Base-by-base conservation (phyloP, 2,888 invertebrate genomes). In the Drosophila birchii region DNA sequence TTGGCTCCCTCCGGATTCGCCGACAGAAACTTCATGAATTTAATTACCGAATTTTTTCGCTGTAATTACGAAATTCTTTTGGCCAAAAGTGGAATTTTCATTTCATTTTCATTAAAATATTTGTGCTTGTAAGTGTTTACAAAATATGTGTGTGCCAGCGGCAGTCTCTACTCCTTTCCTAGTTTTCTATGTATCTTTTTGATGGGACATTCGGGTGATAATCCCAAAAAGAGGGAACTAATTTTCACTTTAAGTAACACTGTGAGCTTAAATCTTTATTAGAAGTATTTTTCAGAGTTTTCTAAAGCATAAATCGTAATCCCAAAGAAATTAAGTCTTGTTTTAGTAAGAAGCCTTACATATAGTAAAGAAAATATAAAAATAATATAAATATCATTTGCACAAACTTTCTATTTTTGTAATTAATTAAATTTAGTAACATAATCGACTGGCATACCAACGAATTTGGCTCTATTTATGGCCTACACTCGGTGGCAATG, bases 51-150 rank as follows among this genome's bases (percentile, higher is more conserved):
- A 86, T 86, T 86, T 88, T 88, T 86, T 76, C 81, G 88, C 81
- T 88, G 88, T 86, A 88, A 86, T 86, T 86, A 86, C 87, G 76
- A 86, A 86, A 86, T 86, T 86, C 86, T 86, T 86, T 86, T 88
- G 88, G 85, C 87, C 76, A 71, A 88, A 85, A 83, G 75, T 75
- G 84, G 84, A 85, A 85, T 85, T 85, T 88, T 85, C 86, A 86
- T 85, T 85, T 85, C 80, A 76, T 88, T 85, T 85, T 85, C 84
- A 85, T 85, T 85, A 85, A 85, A 85, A 85, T 85, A 85, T 85
- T 88, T 86, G 51, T 58, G 76, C 80, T 76, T 76, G 84, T 71
- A 88, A 88, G 76, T 88, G 80, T 84, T 88, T 78, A 83, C 85
- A 79, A 87, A 73, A 86, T 86, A 81, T 86, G 82, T 83, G 45